These are phyloP conservation scores for Porites evermanni DNA, from an alignment of 92 coral and sea anemone species.

Conservation along the genomic window DNA sequence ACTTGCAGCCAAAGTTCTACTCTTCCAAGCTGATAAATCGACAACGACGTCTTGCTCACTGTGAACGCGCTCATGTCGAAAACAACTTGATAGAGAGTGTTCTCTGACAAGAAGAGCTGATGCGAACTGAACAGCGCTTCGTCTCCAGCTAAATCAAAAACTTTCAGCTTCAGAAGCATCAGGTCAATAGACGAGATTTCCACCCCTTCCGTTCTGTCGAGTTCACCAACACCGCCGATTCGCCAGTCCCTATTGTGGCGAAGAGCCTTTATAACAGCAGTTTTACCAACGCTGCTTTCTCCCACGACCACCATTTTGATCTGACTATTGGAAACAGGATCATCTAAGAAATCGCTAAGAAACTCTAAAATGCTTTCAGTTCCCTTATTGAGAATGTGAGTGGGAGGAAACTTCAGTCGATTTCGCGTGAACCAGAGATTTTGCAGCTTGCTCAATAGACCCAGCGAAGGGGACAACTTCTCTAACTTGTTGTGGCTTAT, in stretches of 20 bases:
- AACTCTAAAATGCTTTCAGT: slow-evolving; percentile 79
- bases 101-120: slow-evolving; percentile 82
- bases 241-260: slow-evolving; percentile 70
- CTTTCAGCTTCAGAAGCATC: slow-evolving; percentile 69
- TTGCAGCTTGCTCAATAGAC: slow-evolving; percentile 72
- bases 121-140: slow-evolving; percentile 64
- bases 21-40: slow-evolving; percentile 73
- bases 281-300: slow-evolving; percentile 82
- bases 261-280: slow-evolving; percentile 70
- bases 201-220: slow-evolving; percentile 70
- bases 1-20: slow-evolving; percentile 87
- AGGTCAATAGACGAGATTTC: slow-evolving; percentile 70
- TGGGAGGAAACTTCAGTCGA: slow-evolving; percentile 78
- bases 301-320: slow-evolving; percentile 82
- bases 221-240: slow-evolving; percentile 59
- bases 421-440: slow-evolving; percentile 68
- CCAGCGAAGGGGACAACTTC: slow-evolving; percentile 82
- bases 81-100: slow-evolving; percentile 83
- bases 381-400: slow-evolving; percentile 70
- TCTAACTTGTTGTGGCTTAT: slow-evolving; percentile 77
- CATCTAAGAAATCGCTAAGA: slow-evolving; percentile 76
- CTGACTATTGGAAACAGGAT: slow-evolving; percentile 83
- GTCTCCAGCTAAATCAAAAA: slow-evolving; percentile 87
- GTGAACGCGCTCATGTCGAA: slow-evolving; percentile 88
- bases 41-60: slow-evolving; percentile 65